Conservation (phyloP, 1,140 invertebrate species). For the Tetragnatha versicolor region DNA sequence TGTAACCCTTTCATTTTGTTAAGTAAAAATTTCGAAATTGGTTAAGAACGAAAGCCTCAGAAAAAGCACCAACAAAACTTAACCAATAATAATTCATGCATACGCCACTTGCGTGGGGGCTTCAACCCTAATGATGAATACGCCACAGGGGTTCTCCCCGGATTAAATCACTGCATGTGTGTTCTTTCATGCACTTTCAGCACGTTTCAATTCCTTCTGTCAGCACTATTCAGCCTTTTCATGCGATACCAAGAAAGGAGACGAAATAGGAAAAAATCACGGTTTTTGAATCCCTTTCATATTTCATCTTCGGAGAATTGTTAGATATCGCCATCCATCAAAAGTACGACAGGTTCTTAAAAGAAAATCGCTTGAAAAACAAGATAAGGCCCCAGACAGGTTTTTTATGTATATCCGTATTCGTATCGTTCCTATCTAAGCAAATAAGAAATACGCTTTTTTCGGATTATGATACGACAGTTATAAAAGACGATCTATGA, state of each 20-base stretch:
- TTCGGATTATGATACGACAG: constrained; percentile 34
- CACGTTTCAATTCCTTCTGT: constrained; percentile 44
- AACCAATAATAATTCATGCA: too few relatives aligned
- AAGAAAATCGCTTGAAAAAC: constrained; percentile 47
- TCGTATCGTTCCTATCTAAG: constrained; percentile 46
- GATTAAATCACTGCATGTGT: too few relatives aligned
- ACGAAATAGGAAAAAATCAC: constrained; percentile 2
- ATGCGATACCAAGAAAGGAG: constrained; percentile 28
- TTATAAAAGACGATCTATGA: constrained; percentile 36
- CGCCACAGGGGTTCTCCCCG: too few relatives aligned
- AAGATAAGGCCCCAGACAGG: constrained; percentile 4
- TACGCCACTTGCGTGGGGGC: too few relatives aligned
- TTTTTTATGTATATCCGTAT: constrained; percentile 34
- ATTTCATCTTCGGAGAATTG: constrained; percentile 47
- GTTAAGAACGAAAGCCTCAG: too few relatives aligned
- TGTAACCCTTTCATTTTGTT: too few relatives aligned
- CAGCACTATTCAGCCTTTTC: constrained; percentile 30
- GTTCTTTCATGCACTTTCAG: too few relatives aligned
- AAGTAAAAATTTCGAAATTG: too few relatives aligned
- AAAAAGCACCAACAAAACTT: too few relatives aligned
- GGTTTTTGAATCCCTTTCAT: constrained; percentile 42
- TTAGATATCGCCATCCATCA: constrained; percentile 46
- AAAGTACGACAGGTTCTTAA: constrained; percentile 35
- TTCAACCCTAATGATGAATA: too few relatives aligned
- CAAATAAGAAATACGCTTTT: constrained; percentile 51